Percentiles rank a stretch among this genome's conserved stretches.
These are phyloP conservation scores for Parnassius orleans DNA, from an alignment of 2,888 invertebrate genomes.

Conservation along the genomic window DNA sequence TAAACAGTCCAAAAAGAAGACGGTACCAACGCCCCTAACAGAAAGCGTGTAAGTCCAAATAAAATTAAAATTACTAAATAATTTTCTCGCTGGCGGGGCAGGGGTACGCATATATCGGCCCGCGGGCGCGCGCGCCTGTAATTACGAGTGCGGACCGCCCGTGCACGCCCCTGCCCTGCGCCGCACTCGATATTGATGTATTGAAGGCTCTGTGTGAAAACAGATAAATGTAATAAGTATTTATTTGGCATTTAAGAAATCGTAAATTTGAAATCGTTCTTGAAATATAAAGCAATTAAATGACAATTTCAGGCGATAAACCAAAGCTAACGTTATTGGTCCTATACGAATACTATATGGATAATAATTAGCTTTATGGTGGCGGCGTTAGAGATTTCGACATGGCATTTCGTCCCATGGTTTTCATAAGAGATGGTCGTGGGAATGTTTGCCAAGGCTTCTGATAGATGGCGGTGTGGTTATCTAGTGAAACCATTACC, in stretches of 20 bases:
- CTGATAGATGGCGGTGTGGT: too few relatives aligned
- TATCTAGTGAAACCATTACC: too few relatives aligned
- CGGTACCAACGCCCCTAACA: conserved; percentile 41
- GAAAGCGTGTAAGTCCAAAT: conserved; percentile 66
- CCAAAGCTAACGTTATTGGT: too few relatives aligned
- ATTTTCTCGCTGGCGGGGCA: conserved; percentile 58
- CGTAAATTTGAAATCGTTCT: neutral
- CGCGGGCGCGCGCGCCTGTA: conserved; percentile 64
- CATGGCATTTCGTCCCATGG: too few relatives aligned
- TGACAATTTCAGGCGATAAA: too few relatives aligned
- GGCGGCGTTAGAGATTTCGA: too few relatives aligned
- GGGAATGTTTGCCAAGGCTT: too few relatives aligned
- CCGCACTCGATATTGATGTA: conserved; percentile 65
- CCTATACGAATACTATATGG: too few relatives aligned
- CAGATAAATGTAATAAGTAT: conserved; percentile 44
- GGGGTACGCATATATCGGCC: conserved; percentile 59
- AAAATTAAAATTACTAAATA: conserved; percentile 77
- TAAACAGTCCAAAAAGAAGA: conserved; percentile 44
- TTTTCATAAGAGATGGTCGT: too few relatives aligned
- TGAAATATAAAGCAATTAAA: too few relatives aligned
- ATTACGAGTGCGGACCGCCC: conserved; percentile 63
- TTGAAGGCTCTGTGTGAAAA: conserved; percentile 57
- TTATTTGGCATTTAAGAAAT: conserved; percentile 35
- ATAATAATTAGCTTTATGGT: too few relatives aligned
- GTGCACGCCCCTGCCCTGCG: conserved; percentile 54